These are phyloP conservation scores for Knipowitschia caucasica DNA, from an alignment of 2,797 vertebrate species.

Conservation along the genomic window DNA sequence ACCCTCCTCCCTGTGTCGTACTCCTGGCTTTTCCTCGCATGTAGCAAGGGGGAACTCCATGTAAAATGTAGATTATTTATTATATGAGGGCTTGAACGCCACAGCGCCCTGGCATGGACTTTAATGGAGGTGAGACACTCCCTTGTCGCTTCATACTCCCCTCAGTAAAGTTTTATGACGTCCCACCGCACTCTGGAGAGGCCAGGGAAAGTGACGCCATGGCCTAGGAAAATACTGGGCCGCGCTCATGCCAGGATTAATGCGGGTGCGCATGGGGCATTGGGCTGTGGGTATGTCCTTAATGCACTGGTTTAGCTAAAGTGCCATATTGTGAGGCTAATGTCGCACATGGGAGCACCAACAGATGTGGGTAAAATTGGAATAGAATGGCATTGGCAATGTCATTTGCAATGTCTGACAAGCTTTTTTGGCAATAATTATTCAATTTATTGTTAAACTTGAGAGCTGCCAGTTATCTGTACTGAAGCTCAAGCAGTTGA, in stretches of 20 bases:
- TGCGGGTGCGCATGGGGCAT: slow-evolving; percentile 29
- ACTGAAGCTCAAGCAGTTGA: not conserved
- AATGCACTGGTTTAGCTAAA: slow-evolving; percentile 17
- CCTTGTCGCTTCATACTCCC: slow-evolving; percentile 69
- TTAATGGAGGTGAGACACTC: slow-evolving; percentile 75
- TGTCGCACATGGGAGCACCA: slow-evolving; percentile 24
- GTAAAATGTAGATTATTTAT: slow-evolving; percentile 63
- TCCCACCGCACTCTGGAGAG: slow-evolving; percentile 66
- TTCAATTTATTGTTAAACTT: not conserved
- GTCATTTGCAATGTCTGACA: not conserved
- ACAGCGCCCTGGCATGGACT: slow-evolving; percentile 65
- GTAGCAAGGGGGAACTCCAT: slow-evolving; percentile 40
- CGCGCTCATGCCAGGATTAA: slow-evolving; percentile 56
- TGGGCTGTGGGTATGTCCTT: slow-evolving; percentile 35
- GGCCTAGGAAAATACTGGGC: slow-evolving; percentile 63
- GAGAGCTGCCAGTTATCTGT: not conserved
- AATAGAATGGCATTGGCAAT: not conserved
- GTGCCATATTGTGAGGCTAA: slow-evolving; percentile 27
- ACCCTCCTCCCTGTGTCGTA: slow-evolving; percentile 38
- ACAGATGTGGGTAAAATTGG: not conserved
- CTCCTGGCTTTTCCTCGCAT: slow-evolving; percentile 22
- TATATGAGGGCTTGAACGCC: slow-evolving; percentile 70
- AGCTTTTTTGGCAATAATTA: not conserved
- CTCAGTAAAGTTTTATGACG: slow-evolving; percentile 76
- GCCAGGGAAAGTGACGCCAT: slow-evolving; percentile 69